Evolutionary conservation across 1,140 invertebrate genomes (phyloP).

Genomic region (roundworm (Caenorhabditis elegans)): WBcel235 BX284605.5:9095501-9096000

Average conservation of each 20-base stretch:
- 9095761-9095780: neutral
- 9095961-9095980: neutral
- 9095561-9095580: too few species aligned
- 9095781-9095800: neutral
- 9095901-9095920: neutral
- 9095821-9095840: neutral
- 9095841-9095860: conserved; percentile 5
- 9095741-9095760: neutral
- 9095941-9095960: conserved; percentile 29
- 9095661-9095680: neutral
- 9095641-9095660: neutral
- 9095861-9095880: neutral
- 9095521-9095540: too few species aligned
- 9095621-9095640: too few species aligned
- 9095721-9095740: neutral
- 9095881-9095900: neutral
- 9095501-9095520: too few species aligned
- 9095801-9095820: conserved; percentile 15
- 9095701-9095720: neutral
- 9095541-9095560: too few species aligned
- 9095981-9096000: neutral
- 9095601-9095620: too few species aligned
- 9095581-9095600: too few species aligned
- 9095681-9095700: neutral
- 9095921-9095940: conserved; percentile 9